Base-by-base conservation (phyloP, 2,888 invertebrate genomes). In the Eupithecia inturbata region DNA sequence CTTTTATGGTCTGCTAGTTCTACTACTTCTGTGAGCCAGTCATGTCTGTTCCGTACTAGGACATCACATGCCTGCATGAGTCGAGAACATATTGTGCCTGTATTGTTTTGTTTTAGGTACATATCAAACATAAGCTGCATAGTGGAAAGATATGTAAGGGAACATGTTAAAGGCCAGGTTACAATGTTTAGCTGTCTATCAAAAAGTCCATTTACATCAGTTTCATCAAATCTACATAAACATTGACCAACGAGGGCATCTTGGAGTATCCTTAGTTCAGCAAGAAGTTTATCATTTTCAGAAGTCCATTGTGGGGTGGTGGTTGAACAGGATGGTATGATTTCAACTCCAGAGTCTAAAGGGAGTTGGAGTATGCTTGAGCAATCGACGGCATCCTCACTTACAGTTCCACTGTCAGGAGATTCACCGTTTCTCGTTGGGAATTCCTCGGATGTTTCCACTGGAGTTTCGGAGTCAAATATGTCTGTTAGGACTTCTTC, bases 41-140 rank as follows among this genome's bases (percentile, higher is more conserved):
- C 97, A 86, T 97, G 97, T 87, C 97, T 97, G 88, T 97, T 97
- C 72, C 96, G 95, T 79, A 97, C 96, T 69, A 98, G 95, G 72
- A 97, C 96, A 85, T 97, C 97, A 89, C 97, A 97, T 28, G 97
- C 96, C 81, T 96, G 96, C 91, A 97, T 96, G 67, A 98, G 96
- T 82, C 96, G 95, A 60, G 97, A 96, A 90, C 98, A 98, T 89
- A 98, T 97, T 49, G 96, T 96, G 19, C 98, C 98, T 78, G 96
- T 96, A 69, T 96, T 95, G 82, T 97, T 97, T 88, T 98, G 98
- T 87, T 97, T 97, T 70, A 97, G 94, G 85, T 98, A 97, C 68
- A 98, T 96, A 88, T 98, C 97, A 85, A 97, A 97, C 79, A 98
- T 94, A 19, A 98, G 92, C 85, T 98, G 98, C 83, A 98, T 95